A percentile compares a stretch with the other conserved stretches of the same genome.
These are phyloP conservation scores for Remorina albescens DNA, from an alignment of 2,797 vertebrate genomes.

Conservation along the genomic window DNA sequence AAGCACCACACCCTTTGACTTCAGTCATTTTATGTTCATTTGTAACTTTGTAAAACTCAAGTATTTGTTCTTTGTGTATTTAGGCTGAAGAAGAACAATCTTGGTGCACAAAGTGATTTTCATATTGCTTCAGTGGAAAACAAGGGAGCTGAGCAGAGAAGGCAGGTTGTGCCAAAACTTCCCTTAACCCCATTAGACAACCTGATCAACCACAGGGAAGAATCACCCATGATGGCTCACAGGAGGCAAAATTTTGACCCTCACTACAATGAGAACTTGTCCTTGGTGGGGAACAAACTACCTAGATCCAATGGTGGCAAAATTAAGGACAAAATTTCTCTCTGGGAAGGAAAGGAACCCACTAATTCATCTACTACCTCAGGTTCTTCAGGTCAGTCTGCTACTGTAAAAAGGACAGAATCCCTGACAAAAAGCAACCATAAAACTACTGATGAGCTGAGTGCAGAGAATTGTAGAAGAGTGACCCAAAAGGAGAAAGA, in stretches of 20 bases:
- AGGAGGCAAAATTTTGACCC: conserved; percentile 82
- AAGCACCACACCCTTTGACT: neutral
- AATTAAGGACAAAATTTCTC: conserved; percentile 96
- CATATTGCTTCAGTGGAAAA: conserved; percentile 53
- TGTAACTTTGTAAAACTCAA: neutral
- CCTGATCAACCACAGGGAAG: conserved; percentile 64
- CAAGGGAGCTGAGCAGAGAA: conserved; percentile 49
- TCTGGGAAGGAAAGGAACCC: conserved; percentile 94
- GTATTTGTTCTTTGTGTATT: conserved; percentile 17
- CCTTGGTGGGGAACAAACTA: conserved; percentile 78
- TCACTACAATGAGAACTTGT: conserved; percentile 76
- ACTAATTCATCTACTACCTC: conserved; percentile 52
- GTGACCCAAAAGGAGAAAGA: conserved; percentile 71
- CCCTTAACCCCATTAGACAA: conserved; percentile 76
- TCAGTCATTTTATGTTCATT: neutral
- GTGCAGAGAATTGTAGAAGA: conserved; percentile 71
- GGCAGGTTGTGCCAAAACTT: conserved; percentile 48
- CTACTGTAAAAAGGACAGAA: conserved; percentile 71
- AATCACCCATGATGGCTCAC: conserved; percentile 84
- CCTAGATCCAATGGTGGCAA: conserved; percentile 84
- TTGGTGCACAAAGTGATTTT: conserved; percentile 41
- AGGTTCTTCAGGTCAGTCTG: conserved; percentile 31
- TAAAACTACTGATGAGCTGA: conserved; percentile 54
- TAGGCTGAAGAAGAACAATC: conserved; percentile 56
- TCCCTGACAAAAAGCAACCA: conserved; percentile 71